phyloP scores from a whole-genome alignment of 2,888 invertebrate species.

The Maniola hyperantus region DNA sequence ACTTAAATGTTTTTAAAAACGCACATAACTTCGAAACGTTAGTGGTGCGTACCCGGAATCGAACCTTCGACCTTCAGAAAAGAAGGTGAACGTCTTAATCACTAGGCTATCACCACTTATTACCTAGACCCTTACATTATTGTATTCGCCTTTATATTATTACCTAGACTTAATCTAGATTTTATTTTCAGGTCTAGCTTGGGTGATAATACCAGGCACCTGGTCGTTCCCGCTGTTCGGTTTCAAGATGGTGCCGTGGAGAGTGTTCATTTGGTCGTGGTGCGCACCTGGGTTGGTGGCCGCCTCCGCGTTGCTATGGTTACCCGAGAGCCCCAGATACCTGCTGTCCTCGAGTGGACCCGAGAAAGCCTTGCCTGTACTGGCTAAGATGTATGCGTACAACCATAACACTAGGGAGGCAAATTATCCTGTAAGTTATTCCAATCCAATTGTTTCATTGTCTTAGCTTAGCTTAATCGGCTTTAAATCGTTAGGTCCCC shows the following conservation, averaged over 20 bases:
- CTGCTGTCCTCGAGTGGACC: slow-evolving; percentile 84
- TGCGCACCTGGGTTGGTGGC: slow-evolving; percentile 85
- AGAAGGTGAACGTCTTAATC: no score
- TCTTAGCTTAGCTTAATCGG: no score
- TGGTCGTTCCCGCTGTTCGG: slow-evolving; percentile 67
- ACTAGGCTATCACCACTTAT: no score
- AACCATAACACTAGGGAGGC: slow-evolving; percentile 53
- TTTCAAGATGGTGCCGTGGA: slow-evolving; percentile 87
- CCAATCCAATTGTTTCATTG: no score
- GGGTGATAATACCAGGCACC: slow-evolving; percentile 85
- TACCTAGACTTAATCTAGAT: background rate
- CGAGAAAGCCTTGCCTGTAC: slow-evolving; percentile 82
- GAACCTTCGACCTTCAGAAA: no score
- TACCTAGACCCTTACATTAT: no score
- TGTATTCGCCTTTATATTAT: no score
- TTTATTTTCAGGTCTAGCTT: slow-evolving; percentile 82
- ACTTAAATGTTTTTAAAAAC: no score
- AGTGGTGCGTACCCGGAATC: no score
- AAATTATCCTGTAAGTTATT: slow-evolving; percentile 71
- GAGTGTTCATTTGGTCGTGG: slow-evolving; percentile 86
- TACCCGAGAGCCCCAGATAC: slow-evolving; percentile 91
- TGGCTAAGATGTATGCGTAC: slow-evolving; percentile 83
- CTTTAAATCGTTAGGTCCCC: no score
- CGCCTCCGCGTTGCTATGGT: slow-evolving; percentile 76
- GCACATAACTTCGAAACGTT: no score